Base-by-base conservation (phyloP, 2,113 vertebrate genomes). In the Neotoma lepida region DNA sequence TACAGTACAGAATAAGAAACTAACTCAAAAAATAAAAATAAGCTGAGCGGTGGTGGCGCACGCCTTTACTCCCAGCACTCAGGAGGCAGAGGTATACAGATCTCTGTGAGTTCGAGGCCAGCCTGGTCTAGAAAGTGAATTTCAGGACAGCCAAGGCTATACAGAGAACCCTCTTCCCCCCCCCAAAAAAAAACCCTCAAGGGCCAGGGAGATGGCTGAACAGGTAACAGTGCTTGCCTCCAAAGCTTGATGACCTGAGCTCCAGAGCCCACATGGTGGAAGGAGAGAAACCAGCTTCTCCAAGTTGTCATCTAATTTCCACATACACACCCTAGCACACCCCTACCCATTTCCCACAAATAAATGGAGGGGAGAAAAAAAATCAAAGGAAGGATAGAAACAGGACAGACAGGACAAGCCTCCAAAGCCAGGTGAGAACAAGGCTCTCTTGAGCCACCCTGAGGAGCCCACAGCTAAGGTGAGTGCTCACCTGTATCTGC, bases 401-500 rank as follows among this genome's bases (percentile, higher is more conserved):
- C 26, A 66, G 26, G 28, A 63, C 26, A 64, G 18, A 33, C 2
- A n/a, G 18, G 63, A n/a, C 26, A n/a, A 3, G 15, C 77, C 61
- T 51, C 9, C 7, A 85, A 20, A 85, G 61, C 20, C 87, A 76
- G 0, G 20, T 1, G 2, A 12, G 8, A 28, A 63, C 35, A 86
- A 56, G 44, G 15, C 4, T 33, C 18, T 2, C 17, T 71, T 15
- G 0, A 9, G 56, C 22, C 4, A 24, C 22, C 51, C 26, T 78
- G 20, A 4, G 33, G 49, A 66, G 68, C 68, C 54, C 33, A 56
- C n/a, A 73, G 66, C 28, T 76, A n/a, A 30, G 64, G n/a, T 28
- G 22, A 87, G 26, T 7, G 39, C 96, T 97, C 86, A 98, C 98
- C 98, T 98, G 92, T 0, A 1, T 9, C 0, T 26, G 85, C 1